phyloP scores from a whole-genome alignment of 2,888 invertebrate species.

The Nemurella pictetii region DNA sequence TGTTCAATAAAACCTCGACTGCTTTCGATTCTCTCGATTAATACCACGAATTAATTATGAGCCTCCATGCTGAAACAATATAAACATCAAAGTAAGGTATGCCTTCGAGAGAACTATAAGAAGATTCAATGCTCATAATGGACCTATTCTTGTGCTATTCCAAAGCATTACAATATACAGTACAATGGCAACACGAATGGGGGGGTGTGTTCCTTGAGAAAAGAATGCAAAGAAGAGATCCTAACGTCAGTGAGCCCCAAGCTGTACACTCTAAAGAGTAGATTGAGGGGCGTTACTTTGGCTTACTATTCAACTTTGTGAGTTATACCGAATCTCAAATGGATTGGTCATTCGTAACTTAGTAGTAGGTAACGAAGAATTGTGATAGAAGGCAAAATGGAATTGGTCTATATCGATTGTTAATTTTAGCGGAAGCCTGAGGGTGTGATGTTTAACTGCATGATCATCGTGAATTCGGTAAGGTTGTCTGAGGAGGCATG shows the following conservation, averaged over 20 bases:
- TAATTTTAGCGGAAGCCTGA: not conserved
- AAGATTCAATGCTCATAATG: not conserved
- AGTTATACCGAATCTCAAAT: not conserved
- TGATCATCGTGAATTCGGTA: not conserved
- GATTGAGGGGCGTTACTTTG: not conserved
- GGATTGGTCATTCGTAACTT: constrained; percentile 7
- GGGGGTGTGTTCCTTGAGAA: not conserved
- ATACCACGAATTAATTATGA: not conserved
- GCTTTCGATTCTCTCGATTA: not conserved
- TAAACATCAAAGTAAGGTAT: not conserved
- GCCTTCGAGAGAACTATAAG: not conserved
- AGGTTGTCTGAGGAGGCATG: not conserved
- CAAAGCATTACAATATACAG: not conserved
- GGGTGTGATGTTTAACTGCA: not conserved
- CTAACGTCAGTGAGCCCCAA: not conserved
- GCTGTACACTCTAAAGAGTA: not conserved
- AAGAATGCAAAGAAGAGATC: not conserved
- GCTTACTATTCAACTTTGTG: not conserved
- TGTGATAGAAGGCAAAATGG: constrained; percentile 5
- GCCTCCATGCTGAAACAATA: not conserved
- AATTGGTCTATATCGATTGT: constrained; percentile 1
- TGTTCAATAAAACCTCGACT: not conserved
- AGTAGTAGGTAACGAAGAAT: not conserved
- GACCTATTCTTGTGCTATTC: not conserved
- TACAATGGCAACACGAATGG: not conserved